Evolutionary conservation across 2,888 invertebrate species (phyloP).

Genomic region (Ecliptopera silaceata): DNA sequence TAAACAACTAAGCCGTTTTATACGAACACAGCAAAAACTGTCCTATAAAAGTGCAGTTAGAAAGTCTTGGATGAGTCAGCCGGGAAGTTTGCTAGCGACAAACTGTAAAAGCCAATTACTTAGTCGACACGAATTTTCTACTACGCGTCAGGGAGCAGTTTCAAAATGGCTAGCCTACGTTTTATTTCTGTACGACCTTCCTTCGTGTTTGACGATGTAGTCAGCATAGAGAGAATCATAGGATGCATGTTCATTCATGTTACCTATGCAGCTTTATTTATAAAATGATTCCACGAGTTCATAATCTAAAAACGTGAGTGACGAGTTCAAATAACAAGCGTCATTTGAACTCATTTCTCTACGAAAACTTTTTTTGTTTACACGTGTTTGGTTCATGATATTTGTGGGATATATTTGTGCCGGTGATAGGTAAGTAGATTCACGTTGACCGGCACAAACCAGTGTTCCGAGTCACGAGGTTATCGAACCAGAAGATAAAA

Average conservation of each 20-base stretch:
- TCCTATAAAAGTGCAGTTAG: slow-evolving; percentile 36
- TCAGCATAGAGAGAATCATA: slow-evolving; percentile 6
- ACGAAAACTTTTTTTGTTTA: neutral
- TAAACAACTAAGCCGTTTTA: slow-evolving; percentile 14
- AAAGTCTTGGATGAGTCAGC: slow-evolving; percentile 57
- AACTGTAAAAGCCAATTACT: slow-evolving; percentile 73
- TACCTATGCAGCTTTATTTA: neutral
- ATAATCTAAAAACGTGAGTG: no score
- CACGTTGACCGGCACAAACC: slow-evolving; percentile 4
- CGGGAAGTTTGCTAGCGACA: slow-evolving; percentile 56
- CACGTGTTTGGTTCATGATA: neutral
- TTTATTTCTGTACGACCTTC: slow-evolving; percentile 44
- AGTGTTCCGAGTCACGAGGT: slow-evolving; percentile 13
- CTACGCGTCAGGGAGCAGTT: slow-evolving; percentile 54
- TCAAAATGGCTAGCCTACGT: slow-evolving; percentile 40
- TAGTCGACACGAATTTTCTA: slow-evolving; percentile 59
- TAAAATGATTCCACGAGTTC: no score
- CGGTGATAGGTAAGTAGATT: slow-evolving; percentile 4
- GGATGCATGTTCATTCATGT: neutral
- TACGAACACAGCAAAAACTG: slow-evolving; percentile 27
- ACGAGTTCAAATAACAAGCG: neutral
- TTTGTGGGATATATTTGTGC: no score
- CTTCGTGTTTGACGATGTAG: slow-evolving; percentile 13
- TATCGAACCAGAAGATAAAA: slow-evolving; percentile 9
- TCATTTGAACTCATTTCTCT: neutral